Evolutionary conservation across 1,140 invertebrate genomes (phyloP).

Genomic region (Meteorus sp.): DNA sequence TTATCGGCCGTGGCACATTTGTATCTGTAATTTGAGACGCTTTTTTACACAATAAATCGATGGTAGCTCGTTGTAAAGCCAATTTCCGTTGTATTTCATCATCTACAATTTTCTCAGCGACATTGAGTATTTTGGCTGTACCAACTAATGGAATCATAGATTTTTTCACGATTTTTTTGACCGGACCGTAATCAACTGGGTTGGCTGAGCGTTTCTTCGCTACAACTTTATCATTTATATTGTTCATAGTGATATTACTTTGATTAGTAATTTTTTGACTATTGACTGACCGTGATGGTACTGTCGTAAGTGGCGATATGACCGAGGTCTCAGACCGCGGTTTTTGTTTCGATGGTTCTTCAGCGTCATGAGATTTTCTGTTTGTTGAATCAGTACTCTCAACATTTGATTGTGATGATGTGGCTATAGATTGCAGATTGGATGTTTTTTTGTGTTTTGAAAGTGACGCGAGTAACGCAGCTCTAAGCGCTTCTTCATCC

Average conservation of each 20-base stretch:
- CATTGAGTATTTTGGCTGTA: slow-evolving; percentile 45
- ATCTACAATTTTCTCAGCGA: slow-evolving; percentile 47
- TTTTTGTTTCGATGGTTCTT: too few relatives aligned
- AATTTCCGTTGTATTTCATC: slow-evolving; percentile 38
- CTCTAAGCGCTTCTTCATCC: slow-evolving; percentile 50
- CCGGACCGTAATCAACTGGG: slow-evolving; percentile 20
- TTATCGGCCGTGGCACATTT: too few relatives aligned
- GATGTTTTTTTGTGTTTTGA: slow-evolving; percentile 39
- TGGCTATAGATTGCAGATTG: slow-evolving; percentile 12
- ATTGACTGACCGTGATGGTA: too few relatives aligned
- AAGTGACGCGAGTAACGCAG: slow-evolving; percentile 48
- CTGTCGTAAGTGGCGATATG: too few relatives aligned
- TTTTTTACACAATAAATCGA: slow-evolving; percentile 18
- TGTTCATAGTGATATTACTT: background rate
- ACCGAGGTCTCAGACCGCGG: too few relatives aligned
- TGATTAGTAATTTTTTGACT: too few relatives aligned
- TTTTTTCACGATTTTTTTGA: slow-evolving; percentile 40
- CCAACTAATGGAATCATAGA: slow-evolving; percentile 21
- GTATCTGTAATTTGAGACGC: slow-evolving; percentile 33
- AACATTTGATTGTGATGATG: background rate
- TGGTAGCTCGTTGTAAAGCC: slow-evolving; percentile 37
- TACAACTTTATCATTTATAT: background rate
- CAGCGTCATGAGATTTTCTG: too few relatives aligned
- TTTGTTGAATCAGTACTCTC: too few relatives aligned
- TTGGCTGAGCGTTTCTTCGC: slow-evolving; percentile 24